Conservation (phyloP, 2,797 vertebrate species). For the Psittacula echo region DNA sequence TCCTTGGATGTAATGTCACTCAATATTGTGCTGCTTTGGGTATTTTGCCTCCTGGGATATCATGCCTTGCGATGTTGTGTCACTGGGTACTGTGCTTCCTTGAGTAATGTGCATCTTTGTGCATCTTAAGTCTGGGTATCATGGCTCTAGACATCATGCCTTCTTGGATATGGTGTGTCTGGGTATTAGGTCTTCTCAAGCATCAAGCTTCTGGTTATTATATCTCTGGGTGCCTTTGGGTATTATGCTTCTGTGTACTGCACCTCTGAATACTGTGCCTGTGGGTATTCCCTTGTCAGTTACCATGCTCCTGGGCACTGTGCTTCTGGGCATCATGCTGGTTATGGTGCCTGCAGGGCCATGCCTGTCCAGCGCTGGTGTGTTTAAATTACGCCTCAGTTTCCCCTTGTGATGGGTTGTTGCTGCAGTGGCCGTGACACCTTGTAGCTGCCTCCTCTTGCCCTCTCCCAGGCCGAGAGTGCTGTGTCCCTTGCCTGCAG, state of each 20-base stretch:
- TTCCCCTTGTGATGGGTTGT: rapidly evolving
- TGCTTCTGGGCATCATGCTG: neutral
- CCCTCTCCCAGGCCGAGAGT: neutral
- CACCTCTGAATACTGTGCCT: neutral
- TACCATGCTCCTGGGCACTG: neutral
- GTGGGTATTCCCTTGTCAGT: neutral
- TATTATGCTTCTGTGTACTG: neutral
- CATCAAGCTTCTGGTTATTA: neutral
- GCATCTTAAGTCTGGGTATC: neutral
- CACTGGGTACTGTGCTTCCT: neutral
- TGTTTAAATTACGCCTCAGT: neutral
- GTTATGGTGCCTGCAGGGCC: neutral
- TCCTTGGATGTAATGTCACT: neutral
- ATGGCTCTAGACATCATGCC: neutral
- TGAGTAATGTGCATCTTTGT: neutral
- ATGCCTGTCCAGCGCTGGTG: rapidly evolving
- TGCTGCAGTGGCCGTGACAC: neutral
- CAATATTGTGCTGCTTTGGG: neutral
- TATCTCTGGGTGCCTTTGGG: neutral
- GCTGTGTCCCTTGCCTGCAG: neutral
- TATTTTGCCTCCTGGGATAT: neutral
- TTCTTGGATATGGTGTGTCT: neutral
- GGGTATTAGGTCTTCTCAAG: neutral
- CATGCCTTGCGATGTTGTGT: neutral
- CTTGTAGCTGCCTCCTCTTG: neutral